Evolutionary conservation across 2,888 invertebrate genomes (phyloP), one percentile per base, ranked within the genome.

Genomic region (Ochropacha duplaris): DNA sequence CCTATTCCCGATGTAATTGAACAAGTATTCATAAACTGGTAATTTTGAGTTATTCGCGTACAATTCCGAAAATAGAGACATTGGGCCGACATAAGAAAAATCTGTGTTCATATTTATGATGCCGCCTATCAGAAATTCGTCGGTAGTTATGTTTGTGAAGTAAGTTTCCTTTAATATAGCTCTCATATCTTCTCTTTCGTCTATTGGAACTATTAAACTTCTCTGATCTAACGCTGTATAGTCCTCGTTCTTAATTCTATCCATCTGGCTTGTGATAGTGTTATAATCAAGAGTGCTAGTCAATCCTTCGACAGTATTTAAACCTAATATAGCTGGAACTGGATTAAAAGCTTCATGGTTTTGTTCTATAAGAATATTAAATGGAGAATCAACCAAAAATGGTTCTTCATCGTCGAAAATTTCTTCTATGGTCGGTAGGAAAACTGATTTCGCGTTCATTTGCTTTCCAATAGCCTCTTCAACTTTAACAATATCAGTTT

Each of bases 261-360:
- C 84, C 76, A 87, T 85, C 68, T 87, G 86, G 60, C 88, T 87
- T 0, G 87, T 88, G 0, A 90, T 83, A 0, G 90, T 88, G 36
- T 86, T 77, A 56, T 87, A 88, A 56, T 91, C 89, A 22, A 90
- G 71, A 59, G 88, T 92, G 52, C 87, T 85, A 0, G 90, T 85
- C 0, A 94, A 64, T 0, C 94, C 94, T 78, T 94, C 94, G 0
- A 91, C 93, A 0, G 93, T 93, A 55, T 92, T 94, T 0, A 94
- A 76, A 0, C 94, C 94, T 64, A 93, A 84, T 4, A 94, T 86
- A 0, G 89, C 74, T 0, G 94, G 94, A 6, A 93, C 91, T 0
- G 89, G 83, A 22, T 90, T 78, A 34, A 87, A 86, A 1, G 62
- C 57, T 1, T 72, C 71, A 1, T 80, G 77, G 1, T 72, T 67